phyloP scores from a whole-genome alignment of 2,113 vertebrate species.

The Lycaon pictus region DNA sequence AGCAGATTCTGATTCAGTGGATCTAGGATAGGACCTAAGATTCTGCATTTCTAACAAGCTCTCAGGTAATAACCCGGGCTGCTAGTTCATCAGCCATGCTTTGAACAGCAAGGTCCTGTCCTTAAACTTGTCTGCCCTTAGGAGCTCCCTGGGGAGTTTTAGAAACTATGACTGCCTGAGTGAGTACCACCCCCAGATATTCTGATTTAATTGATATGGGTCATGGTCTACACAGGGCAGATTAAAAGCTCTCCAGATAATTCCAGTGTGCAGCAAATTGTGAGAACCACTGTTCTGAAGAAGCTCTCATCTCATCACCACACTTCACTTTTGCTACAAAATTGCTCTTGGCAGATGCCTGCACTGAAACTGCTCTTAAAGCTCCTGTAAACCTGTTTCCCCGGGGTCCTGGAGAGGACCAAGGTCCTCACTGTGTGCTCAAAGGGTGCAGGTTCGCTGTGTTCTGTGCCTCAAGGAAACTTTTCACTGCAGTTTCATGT shows the following conservation, averaged over 20 bases:
- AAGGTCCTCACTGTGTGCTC: background rate
- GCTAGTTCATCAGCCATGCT: background rate
- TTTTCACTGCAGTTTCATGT: background rate
- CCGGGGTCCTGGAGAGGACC: background rate
- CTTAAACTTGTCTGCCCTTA: background rate
- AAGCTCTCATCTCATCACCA: background rate
- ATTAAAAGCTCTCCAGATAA: background rate
- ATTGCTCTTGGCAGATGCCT: background rate
- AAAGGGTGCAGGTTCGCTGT: background rate
- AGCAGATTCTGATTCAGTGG: background rate
- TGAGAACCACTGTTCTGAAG: background rate
- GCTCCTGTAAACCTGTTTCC: background rate
- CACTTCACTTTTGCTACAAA: background rate
- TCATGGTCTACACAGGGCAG: background rate
- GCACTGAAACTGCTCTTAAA: accelerated
- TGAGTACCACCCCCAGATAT: background rate
- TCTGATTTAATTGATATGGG: background rate
- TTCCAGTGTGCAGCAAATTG: background rate
- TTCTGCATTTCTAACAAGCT: background rate
- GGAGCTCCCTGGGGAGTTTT: background rate
- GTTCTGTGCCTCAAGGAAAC: background rate
- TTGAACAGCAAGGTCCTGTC: background rate
- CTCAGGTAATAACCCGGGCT: background rate
- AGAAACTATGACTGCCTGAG: background rate
- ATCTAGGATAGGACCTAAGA: background rate